Evolutionary conservation across 2,888 invertebrate species (phyloP), one percentile per base, ranked within the genome.

Genomic region (Proisotoma minuta): DNA sequence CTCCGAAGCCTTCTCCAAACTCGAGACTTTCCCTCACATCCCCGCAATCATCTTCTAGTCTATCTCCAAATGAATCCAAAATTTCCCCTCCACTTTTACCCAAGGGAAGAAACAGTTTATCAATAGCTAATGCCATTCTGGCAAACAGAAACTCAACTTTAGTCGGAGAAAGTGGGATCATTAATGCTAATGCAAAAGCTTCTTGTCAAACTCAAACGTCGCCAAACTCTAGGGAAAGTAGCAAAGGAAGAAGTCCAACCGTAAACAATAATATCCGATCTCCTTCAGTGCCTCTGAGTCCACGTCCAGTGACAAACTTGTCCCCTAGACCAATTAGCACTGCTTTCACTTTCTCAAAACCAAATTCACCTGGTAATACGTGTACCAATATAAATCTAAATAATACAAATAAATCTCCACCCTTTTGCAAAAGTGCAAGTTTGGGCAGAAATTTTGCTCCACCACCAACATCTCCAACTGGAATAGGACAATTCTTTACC

Each of bases 1-100:
- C 72, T n/a, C 72, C 70, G 22, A 72, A 72, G 57, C 72, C 71
- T 8, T 18, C 20, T 5, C 34, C 49, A n/a, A 61, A 54, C 27
- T 27, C 50, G 26, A 34, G 18, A 8, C 28, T 24, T 40, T 40
- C 59, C 48, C 2, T 51, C 49, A 27, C 26, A 48, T 23, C 59
- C 54, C 50, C 22, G 10, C 20, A 12, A 24, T 22, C 50, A 23
- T 5, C 50, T 24, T 10, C 8, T 20, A n/a, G n/a, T n/a, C n/a
- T n/a, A n/a, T 27, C 47, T 47, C 57, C 43, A 57, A 15, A 12
- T 18, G 15, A 8, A 3, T 26, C 23, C 23, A 15, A 10, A 39
- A 22, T 12, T 4, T 26, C 39, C 12, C 3, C 54, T 3, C 54
- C 22, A 28, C 23, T 10, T 10, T 28, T 28, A n/a, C 28, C 52